Evolutionary conservation across 2,797 vertebrate genomes (phyloP).

Genomic region (Otus scops): DNA sequence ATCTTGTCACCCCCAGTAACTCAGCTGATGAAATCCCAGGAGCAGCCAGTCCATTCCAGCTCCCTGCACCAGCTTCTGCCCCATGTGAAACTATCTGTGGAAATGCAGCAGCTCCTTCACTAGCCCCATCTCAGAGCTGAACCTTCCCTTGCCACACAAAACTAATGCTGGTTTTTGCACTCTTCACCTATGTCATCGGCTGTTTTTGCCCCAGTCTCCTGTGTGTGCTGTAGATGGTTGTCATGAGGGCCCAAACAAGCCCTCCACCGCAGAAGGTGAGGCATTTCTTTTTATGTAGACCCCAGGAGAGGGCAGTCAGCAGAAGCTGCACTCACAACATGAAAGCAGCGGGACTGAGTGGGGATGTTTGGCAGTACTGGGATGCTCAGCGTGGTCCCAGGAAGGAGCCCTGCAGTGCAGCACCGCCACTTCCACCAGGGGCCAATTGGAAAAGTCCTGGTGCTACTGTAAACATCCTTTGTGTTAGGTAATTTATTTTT

Average conservation of each 20-base stretch:
- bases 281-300: background rate
- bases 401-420: background rate
- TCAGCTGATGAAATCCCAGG: background rate
- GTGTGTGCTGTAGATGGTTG: background rate
- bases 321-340: background rate
- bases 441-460: rapidly evolving
- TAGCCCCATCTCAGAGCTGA: background rate
- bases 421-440: background rate
- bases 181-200: background rate
- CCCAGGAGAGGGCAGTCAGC: background rate
- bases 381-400: background rate
- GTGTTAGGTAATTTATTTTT: background rate
- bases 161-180: background rate
- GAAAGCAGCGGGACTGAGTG: background rate
- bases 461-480: background rate
- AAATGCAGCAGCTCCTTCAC: background rate
- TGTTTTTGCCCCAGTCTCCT: background rate
- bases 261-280: background rate
- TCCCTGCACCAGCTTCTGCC: rapidly evolving
- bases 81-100: background rate
- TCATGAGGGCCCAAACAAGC: background rate
- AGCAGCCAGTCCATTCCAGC: background rate
- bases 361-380: background rate
- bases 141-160: background rate
- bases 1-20: background rate